These are phyloP conservation scores for Sebastiscus tertius DNA, from an alignment of 2,797 vertebrate species.

Conservation along the genomic window DNA sequence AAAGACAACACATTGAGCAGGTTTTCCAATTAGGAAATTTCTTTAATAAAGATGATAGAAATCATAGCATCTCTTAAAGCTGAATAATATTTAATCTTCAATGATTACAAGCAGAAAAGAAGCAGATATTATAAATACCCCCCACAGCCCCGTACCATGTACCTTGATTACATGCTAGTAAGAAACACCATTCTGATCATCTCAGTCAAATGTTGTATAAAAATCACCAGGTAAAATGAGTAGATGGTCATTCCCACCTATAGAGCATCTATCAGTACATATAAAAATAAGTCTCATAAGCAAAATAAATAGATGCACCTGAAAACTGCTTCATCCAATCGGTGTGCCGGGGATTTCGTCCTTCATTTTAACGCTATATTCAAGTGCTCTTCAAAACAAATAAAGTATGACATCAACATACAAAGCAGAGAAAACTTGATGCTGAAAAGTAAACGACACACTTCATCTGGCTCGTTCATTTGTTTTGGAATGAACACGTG, in stretches of 20 bases:
- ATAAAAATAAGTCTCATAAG: conserved; percentile 81
- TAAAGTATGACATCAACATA: conserved; percentile 1
- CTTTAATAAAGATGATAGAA: conserved; percentile 71
- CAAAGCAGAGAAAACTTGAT: conserved; percentile 10
- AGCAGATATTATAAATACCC: conserved; percentile 74
- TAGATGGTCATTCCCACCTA: conserved; percentile 50
- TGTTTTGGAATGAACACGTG: conserved; percentile 19
- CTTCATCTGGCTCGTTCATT: conserved; percentile 43
- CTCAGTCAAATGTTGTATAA: conserved; percentile 59
- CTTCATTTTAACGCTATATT: conserved; percentile 63
- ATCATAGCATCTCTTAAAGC: conserved; percentile 43
- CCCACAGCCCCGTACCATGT: conserved; percentile 53
- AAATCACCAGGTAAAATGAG: conserved; percentile 66
- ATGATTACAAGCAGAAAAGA: conserved; percentile 59
- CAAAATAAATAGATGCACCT: conserved; percentile 84
- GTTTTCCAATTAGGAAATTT: conserved; percentile 32
- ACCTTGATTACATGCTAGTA: conserved; percentile 49
- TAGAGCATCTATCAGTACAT: conserved; percentile 56
- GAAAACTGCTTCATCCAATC: conserved; percentile 56
- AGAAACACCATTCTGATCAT: conserved; percentile 36
- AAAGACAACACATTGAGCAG: not conserved
- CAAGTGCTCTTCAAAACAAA: conserved; percentile 53
- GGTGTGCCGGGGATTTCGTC: conserved; percentile 42
- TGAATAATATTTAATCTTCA: conserved; percentile 35
- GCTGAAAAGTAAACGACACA: conserved; percentile 31